Conservation (phyloP, 2,888 invertebrate genomes). For the Cyrtodaria siliqua region DNA sequence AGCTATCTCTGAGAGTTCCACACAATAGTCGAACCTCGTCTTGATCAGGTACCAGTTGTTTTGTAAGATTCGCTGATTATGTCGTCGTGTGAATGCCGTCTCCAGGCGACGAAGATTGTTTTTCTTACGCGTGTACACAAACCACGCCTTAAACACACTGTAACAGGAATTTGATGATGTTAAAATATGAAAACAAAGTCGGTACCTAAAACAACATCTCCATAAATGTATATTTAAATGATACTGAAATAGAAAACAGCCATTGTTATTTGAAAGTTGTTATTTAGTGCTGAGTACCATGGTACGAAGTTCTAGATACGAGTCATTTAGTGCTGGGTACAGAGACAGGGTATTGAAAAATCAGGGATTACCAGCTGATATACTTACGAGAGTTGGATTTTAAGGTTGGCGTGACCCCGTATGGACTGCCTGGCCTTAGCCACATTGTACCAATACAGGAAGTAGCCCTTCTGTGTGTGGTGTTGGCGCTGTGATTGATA, state of each 20-base stretch:
- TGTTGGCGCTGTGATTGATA: conserved; percentile 65
- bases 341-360: no score
- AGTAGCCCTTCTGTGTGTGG: conserved; percentile 65
- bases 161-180: conserved; percentile 18
- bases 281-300: no score
- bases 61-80: conserved; percentile 58
- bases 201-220: no score
- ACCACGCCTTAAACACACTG: conserved; percentile 76
- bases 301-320: no score
- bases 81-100: conserved; percentile 55
- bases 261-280: no score
- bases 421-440: conserved; percentile 71
- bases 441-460: conserved; percentile 73
- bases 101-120: conserved; percentile 67
- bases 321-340: no score
- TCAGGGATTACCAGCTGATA: no score
- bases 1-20: conserved; percentile 68
- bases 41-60: conserved; percentile 68
- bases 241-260: no score
- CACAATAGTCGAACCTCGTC: conserved; percentile 73
- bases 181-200: no score
- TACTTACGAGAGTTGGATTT: conserved; percentile 73
- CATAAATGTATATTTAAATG: no score
- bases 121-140: conserved; percentile 63
- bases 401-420: conserved; percentile 73